A percentile compares a stretch with the other conserved stretches of the same genome.
Conservation (phyloP, 2,888 invertebrate genomes). For the Diplolepis rosae region DNA sequence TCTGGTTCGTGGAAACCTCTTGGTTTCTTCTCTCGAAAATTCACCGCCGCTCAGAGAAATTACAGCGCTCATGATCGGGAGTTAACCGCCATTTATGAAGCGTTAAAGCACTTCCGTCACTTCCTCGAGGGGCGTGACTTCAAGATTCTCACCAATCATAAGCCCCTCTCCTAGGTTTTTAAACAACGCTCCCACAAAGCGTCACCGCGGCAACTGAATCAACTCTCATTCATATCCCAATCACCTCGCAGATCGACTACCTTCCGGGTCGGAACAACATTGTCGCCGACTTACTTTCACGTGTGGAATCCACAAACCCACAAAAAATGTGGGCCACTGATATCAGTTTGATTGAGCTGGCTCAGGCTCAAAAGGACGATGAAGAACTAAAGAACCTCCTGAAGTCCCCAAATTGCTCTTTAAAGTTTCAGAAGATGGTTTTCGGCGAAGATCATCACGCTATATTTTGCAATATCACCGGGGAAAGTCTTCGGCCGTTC, state of each 20-base stretch:
- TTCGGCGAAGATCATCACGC: neutral
- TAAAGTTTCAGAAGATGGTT: neutral
- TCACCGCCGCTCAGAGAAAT: conserved; percentile 49
- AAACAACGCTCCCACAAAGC: neutral
- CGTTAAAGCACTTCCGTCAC: conserved; percentile 49
- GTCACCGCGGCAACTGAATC: neutral
- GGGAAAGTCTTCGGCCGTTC: conserved; percentile 36
- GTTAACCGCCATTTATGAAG: conserved; percentile 52
- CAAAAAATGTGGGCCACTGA: too few relatives aligned
- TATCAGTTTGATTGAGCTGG: neutral
- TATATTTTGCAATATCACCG: neutral
- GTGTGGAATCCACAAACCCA: too few relatives aligned
- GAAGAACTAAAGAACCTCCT: conserved; percentile 1
- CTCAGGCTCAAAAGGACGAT: neutral
- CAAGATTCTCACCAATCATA: conserved; percentile 45
- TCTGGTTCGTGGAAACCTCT: conserved; percentile 47
- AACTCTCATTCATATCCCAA: neutral
- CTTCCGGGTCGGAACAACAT: neutral
- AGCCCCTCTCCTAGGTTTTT: conserved; percentile 35
- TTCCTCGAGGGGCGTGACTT: conserved; percentile 48
- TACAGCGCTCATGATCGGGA: conserved; percentile 57
- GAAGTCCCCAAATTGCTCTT: neutral
- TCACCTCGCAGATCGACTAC: conserved; percentile 1
- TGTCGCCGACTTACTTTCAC: conserved; percentile 3
- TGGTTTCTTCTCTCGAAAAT: conserved; percentile 55